Evolutionary conservation across 2,113 vertebrate genomes (phyloP).

Genomic region (Taxidea taxus): DNA sequence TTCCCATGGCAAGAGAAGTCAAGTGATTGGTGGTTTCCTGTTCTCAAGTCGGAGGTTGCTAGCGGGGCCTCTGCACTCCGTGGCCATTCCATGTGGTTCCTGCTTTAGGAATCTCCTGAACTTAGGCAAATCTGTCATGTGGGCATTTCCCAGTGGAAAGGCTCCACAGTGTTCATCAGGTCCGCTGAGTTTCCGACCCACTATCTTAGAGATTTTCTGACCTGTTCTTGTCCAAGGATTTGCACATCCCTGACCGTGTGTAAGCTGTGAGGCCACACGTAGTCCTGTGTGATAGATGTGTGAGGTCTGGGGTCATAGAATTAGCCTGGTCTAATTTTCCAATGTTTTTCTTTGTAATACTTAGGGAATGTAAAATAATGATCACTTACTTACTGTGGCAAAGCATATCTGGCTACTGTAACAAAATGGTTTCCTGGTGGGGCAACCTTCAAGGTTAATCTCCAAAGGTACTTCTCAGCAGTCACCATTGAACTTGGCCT

Average conservation of each 20-base stretch:
- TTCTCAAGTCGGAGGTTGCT: not conserved
- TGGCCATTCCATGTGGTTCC: not conserved
- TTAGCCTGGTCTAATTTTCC: not conserved
- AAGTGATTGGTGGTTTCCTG: not conserved
- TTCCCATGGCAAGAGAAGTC: not conserved
- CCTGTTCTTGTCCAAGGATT: not conserved
- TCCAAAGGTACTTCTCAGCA: not conserved
- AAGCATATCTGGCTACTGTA: not conserved
- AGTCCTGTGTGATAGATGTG: fast-evolving
- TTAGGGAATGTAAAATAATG: not conserved
- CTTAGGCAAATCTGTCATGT: fast-evolving
- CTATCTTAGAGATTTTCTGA: not conserved
- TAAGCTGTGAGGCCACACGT: not conserved
- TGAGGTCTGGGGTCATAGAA: not conserved
- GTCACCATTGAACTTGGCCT: not conserved
- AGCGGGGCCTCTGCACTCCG: fast-evolving
- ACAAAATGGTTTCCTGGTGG: not conserved
- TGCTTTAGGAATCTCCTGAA: not conserved
- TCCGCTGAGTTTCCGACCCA: not conserved
- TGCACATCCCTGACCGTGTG: fast-evolving
- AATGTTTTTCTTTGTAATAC: not conserved
- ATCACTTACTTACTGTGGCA: not conserved
- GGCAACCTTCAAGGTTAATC: not conserved
- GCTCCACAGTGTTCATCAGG: not conserved
- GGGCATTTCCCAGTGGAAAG: not conserved